Percentiles rank a stretch among this genome's conserved stretches.
These are phyloP conservation scores for Rutpela maculata DNA, from an alignment of 2,888 invertebrate genomes.

Conservation along the genomic window DNA sequence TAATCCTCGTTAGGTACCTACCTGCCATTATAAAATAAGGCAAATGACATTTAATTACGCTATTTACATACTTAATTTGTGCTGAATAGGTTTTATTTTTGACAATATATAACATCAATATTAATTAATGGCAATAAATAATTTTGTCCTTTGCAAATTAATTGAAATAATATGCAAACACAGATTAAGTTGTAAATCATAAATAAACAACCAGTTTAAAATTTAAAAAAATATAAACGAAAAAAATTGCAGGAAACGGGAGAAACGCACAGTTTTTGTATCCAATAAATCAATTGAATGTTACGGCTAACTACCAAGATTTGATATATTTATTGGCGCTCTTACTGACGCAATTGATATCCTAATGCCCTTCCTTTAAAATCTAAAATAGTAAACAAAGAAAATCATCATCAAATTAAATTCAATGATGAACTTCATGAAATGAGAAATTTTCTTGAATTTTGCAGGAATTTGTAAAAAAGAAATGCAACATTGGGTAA, in stretches of 20 bases:
- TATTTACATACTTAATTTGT: constrained; percentile 51
- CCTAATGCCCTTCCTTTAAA: too few species aligned
- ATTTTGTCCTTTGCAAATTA: constrained; percentile 14
- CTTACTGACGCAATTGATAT: too few species aligned
- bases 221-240: background rate
- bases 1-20: constrained; percentile 50
- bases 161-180: constrained; percentile 12
- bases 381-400: too few species aligned
- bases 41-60: constrained; percentile 54
- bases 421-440: too few species aligned
- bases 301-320: too few species aligned
- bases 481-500: too few species aligned
- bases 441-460: too few species aligned
- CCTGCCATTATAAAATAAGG: constrained; percentile 47
- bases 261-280: background rate
- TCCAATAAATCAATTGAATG: background rate
- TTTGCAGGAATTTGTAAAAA: too few species aligned
- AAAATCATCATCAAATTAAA: too few species aligned
- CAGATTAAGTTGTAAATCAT: background rate
- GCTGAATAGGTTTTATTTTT: constrained; percentile 17
- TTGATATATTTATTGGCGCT: too few species aligned
- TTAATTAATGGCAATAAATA: constrained; percentile 21
- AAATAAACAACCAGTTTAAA: constrained; percentile 2
- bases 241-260: background rate
- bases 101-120: constrained; percentile 40